Conservation (phyloP, 2,888 invertebrate species). For the Phaedon cochleariae region DNA sequence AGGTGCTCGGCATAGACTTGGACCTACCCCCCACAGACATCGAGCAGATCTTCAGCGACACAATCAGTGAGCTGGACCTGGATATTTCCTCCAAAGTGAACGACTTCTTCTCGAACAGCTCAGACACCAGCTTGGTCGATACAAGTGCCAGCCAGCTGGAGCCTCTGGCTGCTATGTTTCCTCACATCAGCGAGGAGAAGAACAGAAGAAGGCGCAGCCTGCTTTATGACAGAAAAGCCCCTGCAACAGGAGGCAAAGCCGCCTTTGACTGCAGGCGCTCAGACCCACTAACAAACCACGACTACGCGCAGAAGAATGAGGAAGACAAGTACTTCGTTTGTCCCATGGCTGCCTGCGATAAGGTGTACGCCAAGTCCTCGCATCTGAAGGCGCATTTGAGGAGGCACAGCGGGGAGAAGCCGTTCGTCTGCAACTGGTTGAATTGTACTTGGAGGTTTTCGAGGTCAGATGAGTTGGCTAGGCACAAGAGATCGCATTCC, state of each 20-base stretch:
- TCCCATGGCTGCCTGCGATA: slow-evolving; percentile 76
- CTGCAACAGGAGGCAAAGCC: slow-evolving; percentile 28
- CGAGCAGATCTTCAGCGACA: slow-evolving; percentile 44
- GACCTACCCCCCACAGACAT: slow-evolving; percentile 47
- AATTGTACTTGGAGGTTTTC: slow-evolving; percentile 94
- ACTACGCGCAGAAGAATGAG: slow-evolving; percentile 55
- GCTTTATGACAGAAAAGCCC: slow-evolving; percentile 56
- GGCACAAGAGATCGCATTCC: slow-evolving; percentile 94
- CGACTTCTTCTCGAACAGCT: slow-evolving; percentile 46
- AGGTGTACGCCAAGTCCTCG: slow-evolving; percentile 89
- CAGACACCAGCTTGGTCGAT: slow-evolving; percentile 44
- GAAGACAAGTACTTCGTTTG: slow-evolving; percentile 72
- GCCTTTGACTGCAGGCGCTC: slow-evolving; percentile 33
- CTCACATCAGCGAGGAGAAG: slow-evolving; percentile 58
- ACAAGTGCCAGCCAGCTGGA: slow-evolving; percentile 22
- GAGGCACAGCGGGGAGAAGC: slow-evolving; percentile 77
- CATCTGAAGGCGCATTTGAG: slow-evolving; percentile 89
- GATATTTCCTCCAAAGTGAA: slow-evolving; percentile 44
- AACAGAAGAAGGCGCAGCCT: slow-evolving; percentile 57
- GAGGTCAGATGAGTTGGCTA: slow-evolving; percentile 90
- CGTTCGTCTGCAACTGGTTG: slow-evolving; percentile 68
- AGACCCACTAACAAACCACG: slow-evolving; percentile 44
- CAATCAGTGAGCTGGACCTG: slow-evolving; percentile 47
- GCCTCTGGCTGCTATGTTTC: slow-evolving; percentile 54
- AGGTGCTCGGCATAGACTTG: slow-evolving; percentile 53